A percentile compares a stretch with the other conserved stretches of the same genome.
Conservation (phyloP, 1,140 invertebrate genomes). For the Aphaenogaster floridana region DNA sequence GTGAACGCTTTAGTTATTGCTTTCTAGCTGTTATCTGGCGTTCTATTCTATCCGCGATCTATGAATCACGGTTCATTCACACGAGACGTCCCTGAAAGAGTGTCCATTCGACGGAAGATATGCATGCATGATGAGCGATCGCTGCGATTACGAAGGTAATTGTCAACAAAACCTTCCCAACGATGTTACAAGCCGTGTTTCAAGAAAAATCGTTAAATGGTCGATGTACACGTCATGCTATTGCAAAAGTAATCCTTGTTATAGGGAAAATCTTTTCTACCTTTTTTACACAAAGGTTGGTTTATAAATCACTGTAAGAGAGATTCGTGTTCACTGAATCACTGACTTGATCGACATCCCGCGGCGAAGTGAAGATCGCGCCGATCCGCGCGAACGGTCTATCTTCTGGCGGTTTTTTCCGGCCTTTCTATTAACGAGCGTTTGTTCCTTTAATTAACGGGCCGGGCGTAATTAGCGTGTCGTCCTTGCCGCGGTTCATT, state of each 20-base stretch:
- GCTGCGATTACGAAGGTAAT: constrained; percentile 14
- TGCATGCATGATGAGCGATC: constrained; percentile 40
- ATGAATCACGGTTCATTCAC: constrained; percentile 59
- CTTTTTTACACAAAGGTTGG: neutral
- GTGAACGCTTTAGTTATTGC: constrained; percentile 45
- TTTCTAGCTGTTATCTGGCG: constrained; percentile 37
- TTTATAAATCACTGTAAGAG: neutral
- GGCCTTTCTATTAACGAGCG: constrained; percentile 20
- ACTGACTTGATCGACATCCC: constrained; percentile 22
- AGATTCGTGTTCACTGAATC: constrained; percentile 31
- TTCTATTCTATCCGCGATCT: constrained; percentile 33
- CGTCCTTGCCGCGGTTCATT: constrained; percentile 54
- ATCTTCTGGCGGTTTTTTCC: constrained; percentile 23
- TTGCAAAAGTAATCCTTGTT: neutral
- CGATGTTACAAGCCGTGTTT: neutral
- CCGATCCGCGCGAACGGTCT: constrained; percentile 14
- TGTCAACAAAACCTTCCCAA: constrained; percentile 12
- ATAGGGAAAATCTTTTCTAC: neutral
- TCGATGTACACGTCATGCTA: neutral
- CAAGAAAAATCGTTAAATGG: constrained; percentile 1
- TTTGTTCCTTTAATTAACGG: constrained; percentile 50
- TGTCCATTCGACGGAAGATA: constrained; percentile 16
- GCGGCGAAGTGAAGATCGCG: constrained; percentile 19
- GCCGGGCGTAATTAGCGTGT: constrained; percentile 39
- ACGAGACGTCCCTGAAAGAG: constrained; percentile 45